Evolutionary conservation across 2,113 vertebrate genomes (phyloP), one percentile per base, ranked within the genome.

Genomic region (Noturus placidus): DNA sequence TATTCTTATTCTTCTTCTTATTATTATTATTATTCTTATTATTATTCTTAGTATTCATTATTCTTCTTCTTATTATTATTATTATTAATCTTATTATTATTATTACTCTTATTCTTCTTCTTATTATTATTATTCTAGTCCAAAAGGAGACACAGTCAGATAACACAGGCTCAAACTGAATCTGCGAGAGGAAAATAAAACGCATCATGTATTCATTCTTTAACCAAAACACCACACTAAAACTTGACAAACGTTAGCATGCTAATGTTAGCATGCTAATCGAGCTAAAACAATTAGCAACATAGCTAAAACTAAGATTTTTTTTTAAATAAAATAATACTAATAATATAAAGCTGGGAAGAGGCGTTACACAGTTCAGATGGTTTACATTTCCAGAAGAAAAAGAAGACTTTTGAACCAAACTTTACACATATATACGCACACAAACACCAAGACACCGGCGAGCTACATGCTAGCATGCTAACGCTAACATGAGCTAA

Each of bases 401-500:
- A 11, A 79, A 77, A 76, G 0, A 4, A 3, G 0, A 5, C 5
- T 67, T 30, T 67, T 35, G 1, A 77, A 50, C 0, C n/a, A 8
- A 13, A 27, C 33, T 54, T 56, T 8, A 19, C 20, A 33, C 4
- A 2, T 38, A 9, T 0, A 81, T 1, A 81, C 6, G 4, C 1
- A 38, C 1, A 38, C 38, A 38, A 2, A 19, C 2, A 81, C 15
- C 6, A 56, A 20, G 50, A 57, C 19, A 35, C 54, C 8, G 13
- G 33, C 19, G 8, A 67, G 76, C 30, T 74, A 59, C 54, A 7
- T 59, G 56, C 74, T 79, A 86, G n/a, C 74, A 30, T 2, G 70
- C 27, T 79, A 67, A 84, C 17, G 85, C 77, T 42, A 79, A 70
- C n/a, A 33, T 25, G 82, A 82, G 54, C 54, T 17, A 56, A 3